Evolutionary conservation across 2,113 vertebrate species (phyloP).

Genomic region (Corythornis vintsioides): DNA sequence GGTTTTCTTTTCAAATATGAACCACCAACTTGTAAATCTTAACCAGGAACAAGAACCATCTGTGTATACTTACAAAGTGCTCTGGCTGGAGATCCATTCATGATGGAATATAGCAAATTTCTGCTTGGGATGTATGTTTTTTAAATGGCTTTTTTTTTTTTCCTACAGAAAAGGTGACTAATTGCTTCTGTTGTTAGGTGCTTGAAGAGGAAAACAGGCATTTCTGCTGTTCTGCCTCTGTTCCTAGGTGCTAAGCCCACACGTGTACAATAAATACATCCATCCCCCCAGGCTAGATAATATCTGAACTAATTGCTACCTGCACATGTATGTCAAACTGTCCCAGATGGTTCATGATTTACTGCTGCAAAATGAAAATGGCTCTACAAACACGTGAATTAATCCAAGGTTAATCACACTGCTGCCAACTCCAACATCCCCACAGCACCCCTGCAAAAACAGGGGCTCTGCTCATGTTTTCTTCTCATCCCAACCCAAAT

Average conservation of each 20-base stretch:
- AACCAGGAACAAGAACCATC: constrained; percentile 25
- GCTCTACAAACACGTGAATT: background rate
- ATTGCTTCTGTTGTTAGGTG: background rate
- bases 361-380: constrained; percentile 3
- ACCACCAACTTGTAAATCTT: constrained; percentile 19
- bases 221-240: background rate
- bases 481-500: background rate
- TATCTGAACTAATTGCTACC: background rate
- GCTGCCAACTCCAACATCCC: background rate
- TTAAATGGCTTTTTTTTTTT: background rate
- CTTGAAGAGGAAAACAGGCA: background rate
- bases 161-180: background rate
- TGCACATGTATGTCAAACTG: constrained; percentile 6
- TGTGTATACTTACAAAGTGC: background rate
- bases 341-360: constrained; percentile 21
- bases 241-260: background rate
- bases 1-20: constrained; percentile 39
- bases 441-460: background rate
- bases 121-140: background rate
- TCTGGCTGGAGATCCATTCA: background rate
- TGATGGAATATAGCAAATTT: background rate
- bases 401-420: constrained; percentile 26
- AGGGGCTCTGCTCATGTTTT: background rate
- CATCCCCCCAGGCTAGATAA: background rate
- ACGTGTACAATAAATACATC: background rate